Base-by-base conservation (phyloP, 1,140 invertebrate genomes). In the Caenorhabditis latens region DNA sequence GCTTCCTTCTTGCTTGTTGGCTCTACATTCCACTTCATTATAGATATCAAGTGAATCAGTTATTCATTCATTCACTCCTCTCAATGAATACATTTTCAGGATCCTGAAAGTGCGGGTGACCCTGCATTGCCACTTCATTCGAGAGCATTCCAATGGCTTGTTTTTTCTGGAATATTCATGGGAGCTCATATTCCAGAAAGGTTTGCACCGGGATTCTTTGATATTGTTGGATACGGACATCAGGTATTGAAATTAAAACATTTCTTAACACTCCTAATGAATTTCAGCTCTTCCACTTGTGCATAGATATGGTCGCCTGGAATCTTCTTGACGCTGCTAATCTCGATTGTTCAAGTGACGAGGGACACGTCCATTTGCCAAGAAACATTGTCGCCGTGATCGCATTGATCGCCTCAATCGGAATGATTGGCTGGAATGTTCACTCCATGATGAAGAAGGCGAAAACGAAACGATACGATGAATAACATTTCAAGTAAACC, bases 221-320 rank as follows among this genome's bases (percentile, higher is more conserved):
- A 90, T 71, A 71, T 90, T 48, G 71, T 91, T 57, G 90, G 90
- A 58, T 90, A 90, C 57, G 90, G 90, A 21, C 90, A 90, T 90
- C 90, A 89, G 86, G 88, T 89, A 40, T 32, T 13, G 24, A 19
- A 14, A 46, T 42, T 21, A 16, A 13, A 19, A 42, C 87, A 5
- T 7, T 57, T 48, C 43, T 42, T 21, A 16, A 21, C 7, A 84
- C 32, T 32, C 32, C 32, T 2, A 58, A 19, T 32, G 7, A 32
- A 13, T 82, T 87, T 88, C 48, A 90, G 90, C 21, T 90, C 14
- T 90, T 90, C 84, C 90, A 90, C 71, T 24, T 90, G 21, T 90
- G 90, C 87, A 89, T 90, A 24, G 71, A 85, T 21, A 89, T 90
- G 87, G 90, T 90, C 13, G 88, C 89, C 14, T 90, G 90, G 90